Percentiles rank a stretch among this genome's conserved stretches.
These are phyloP conservation scores for Karalla daura DNA, from an alignment of 2,797 vertebrate genomes.

Conservation along the genomic window DNA sequence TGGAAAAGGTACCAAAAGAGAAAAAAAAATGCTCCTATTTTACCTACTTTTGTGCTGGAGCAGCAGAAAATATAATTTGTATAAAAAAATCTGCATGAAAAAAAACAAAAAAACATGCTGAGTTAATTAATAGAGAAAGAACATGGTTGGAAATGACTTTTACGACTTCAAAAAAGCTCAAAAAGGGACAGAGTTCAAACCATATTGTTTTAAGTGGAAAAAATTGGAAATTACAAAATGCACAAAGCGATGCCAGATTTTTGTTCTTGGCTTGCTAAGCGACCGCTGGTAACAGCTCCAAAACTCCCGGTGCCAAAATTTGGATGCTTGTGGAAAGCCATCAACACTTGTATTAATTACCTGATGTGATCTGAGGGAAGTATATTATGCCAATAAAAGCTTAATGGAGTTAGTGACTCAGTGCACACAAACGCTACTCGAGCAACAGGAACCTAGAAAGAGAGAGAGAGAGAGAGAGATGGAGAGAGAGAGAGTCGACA, in stretches of 20 bases:
- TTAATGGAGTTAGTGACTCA: conserved; percentile 34
- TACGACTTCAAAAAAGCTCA: conserved; percentile 46
- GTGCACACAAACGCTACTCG: neutral
- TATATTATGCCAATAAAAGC: conserved; percentile 39
- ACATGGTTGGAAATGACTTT: conserved; percentile 55
- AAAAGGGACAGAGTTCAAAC: conserved; percentile 64
- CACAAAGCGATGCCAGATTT: conserved; percentile 63
- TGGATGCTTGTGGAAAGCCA: conserved; percentile 37
- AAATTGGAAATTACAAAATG: conserved; percentile 61
- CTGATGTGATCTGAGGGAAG: conserved; percentile 20
- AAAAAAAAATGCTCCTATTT: conserved; percentile 5
- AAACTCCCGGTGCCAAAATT: conserved; percentile 36
- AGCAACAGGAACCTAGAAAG: neutral
- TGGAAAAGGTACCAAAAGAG: conserved; percentile 21
- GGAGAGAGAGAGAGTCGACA: too few relatives aligned
- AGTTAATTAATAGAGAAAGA: conserved; percentile 55
- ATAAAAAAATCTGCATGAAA: neutral
- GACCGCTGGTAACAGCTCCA: conserved; percentile 42
- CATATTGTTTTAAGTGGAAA: conserved; percentile 58
- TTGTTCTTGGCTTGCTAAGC: conserved; percentile 58
- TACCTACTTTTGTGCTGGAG: neutral
- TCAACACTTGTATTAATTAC: conserved; percentile 59
- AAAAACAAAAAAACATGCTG: conserved; percentile 33
- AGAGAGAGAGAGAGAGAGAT: too few relatives aligned
- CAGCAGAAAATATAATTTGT: neutral